Percentiles rank a stretch among this genome's conserved stretches.
Evolutionary conservation across 2,888 invertebrate genomes (phyloP).

Genomic region (Oscheius sp.): DNA sequence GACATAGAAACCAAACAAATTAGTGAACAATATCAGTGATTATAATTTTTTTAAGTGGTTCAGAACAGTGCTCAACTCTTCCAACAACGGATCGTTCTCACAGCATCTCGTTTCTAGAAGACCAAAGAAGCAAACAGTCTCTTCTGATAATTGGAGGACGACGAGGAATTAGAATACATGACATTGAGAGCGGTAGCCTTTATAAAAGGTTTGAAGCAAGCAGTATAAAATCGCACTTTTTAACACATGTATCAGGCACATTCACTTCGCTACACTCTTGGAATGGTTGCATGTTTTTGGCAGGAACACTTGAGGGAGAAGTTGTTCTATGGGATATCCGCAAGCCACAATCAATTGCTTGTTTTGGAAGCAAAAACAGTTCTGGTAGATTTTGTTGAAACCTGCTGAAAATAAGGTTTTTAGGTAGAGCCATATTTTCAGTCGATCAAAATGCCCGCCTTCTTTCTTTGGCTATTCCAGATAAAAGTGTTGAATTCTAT

Average conservation of each 20-base stretch:
- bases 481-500: not conserved
- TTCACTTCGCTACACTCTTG: slow-evolving; percentile 16
- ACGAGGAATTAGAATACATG: slow-evolving; percentile 23
- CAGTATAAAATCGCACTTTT: too few species aligned
- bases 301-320: slow-evolving; percentile 10
- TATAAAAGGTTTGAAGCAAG: slow-evolving; percentile 1
- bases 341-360: slow-evolving; percentile 1
- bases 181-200: slow-evolving; percentile 21
- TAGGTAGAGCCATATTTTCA: slow-evolving; percentile 3
- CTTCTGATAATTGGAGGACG: slow-evolving; percentile 15
- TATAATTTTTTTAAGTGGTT: not conserved
- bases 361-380: not conserved
- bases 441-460: slow-evolving; percentile 4
- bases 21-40: not conserved
- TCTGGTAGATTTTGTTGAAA: not conserved
- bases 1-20: not conserved
- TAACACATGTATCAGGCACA: not conserved
- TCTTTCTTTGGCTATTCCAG: not conserved
- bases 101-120: slow-evolving; percentile 16
- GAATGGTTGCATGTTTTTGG: slow-evolving; percentile 22
- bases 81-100: not conserved
- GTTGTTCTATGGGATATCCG: slow-evolving; percentile 14
- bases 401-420: not conserved
- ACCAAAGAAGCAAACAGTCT: slow-evolving; percentile 21
- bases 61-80: not conserved